Evolutionary conservation across 2,888 invertebrate species (phyloP).

Genomic region (Drosophila meridiana): DNA sequence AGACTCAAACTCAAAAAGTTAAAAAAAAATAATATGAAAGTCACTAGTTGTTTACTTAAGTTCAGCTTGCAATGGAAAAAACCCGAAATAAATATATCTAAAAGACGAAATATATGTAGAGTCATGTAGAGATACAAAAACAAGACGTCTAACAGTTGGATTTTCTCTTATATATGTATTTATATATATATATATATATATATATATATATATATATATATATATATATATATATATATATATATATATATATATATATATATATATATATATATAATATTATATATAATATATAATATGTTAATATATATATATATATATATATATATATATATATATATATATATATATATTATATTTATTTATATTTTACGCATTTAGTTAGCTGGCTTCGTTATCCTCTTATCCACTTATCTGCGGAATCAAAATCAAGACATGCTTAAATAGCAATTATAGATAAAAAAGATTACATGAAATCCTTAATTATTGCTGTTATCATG

Average conservation of each 20-base stretch:
- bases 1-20: not conserved
- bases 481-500: not conserved
- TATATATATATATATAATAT: no score
- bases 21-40: no score
- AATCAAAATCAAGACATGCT: not conserved
- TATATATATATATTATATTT: not conserved
- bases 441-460: not conserved
- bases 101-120: not conserved
- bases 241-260: no score
- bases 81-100: not conserved
- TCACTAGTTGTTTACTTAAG: no score
- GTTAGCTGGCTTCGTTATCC: not conserved
- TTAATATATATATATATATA: no score
- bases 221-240: no score
- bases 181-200: no score
- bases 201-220: no score
- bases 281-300: no score
- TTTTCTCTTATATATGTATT: no score
- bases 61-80: not conserved
- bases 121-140: not conserved
- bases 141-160: not conserved
- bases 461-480: not conserved
- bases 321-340: no score
- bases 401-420: not conserved
- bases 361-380: not conserved